Percentiles rank a stretch among this genome's conserved stretches.
Evolutionary conservation across 2,797 vertebrate genomes (phyloP).

Genomic region (Morus bassanus): DNA sequence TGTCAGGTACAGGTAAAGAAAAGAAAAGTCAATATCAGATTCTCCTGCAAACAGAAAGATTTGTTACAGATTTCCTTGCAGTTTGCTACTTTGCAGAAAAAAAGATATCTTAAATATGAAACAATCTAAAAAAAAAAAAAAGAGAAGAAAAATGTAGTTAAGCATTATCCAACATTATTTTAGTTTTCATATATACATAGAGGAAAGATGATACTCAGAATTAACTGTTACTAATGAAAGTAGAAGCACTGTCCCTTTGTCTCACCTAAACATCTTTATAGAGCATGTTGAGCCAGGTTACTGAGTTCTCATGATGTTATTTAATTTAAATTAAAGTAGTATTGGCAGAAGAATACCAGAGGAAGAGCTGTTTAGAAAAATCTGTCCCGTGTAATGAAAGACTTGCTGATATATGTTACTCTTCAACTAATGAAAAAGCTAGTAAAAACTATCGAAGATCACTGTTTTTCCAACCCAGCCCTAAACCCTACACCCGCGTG

Average conservation of each 20-base stretch:
- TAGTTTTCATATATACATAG: background rate
- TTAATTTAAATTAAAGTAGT: background rate
- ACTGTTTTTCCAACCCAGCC: background rate
- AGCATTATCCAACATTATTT: background rate
- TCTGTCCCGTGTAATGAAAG: accelerated
- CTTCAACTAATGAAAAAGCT: background rate
- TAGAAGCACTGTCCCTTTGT: background rate
- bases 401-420: background rate
- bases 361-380: background rate
- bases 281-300: background rate
- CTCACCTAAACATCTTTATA: background rate
- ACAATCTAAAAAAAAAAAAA: background rate
- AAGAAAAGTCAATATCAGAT: background rate
- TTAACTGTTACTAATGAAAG: background rate
- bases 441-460: background rate
- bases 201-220: background rate
- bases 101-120: background rate
- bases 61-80: background rate
- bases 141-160: background rate
- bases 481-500: accelerated
- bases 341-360: background rate
- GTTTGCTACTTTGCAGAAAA: background rate
- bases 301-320: background rate
- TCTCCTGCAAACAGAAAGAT: background rate
- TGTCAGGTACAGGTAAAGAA: background rate